Conservation (phyloP, 2,888 invertebrate genomes). For the Metacarcinus magister region DNA sequence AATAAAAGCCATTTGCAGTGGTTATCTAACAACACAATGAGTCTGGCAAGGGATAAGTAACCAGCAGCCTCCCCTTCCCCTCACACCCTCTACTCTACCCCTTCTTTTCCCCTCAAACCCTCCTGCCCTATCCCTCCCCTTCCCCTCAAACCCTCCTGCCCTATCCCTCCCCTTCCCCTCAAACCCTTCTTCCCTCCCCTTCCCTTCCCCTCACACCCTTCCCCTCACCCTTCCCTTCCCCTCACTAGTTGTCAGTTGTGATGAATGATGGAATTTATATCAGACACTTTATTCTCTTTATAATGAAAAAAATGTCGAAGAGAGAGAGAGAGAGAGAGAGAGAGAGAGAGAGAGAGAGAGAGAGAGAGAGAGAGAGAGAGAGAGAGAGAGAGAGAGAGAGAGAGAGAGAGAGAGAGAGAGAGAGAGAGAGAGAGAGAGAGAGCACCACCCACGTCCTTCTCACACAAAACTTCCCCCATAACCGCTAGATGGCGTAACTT, state of each 20-base stretch:
- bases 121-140: not conserved
- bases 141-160: not conserved
- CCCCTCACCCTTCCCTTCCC: not conserved
- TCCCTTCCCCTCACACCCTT: not conserved
- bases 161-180: not conserved
- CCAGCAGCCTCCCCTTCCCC: not conserved
- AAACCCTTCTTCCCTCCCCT: too few relatives aligned
- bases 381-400: slow-evolving; percentile 35
- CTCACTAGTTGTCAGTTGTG: not conserved
- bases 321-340: too few relatives aligned
- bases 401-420: not conserved
- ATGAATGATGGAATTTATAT: not conserved
- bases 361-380: not conserved
- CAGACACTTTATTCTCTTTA: not conserved
- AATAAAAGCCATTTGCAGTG: too few relatives aligned
- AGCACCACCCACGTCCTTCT: not conserved
- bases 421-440: slow-evolving; percentile 29
- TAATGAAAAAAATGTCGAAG: not conserved
- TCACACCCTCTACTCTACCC: not conserved
- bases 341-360: not conserved
- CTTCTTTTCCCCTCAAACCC: not conserved
- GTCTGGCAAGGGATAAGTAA: not conserved
- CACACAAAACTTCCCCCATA: not conserved
- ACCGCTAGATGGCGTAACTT: slow-evolving; percentile 6
- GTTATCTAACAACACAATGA: not conserved